Evolutionary conservation across 2,888 invertebrate genomes (phyloP).

Genomic region (Chrysolina haemoptera): DNA sequence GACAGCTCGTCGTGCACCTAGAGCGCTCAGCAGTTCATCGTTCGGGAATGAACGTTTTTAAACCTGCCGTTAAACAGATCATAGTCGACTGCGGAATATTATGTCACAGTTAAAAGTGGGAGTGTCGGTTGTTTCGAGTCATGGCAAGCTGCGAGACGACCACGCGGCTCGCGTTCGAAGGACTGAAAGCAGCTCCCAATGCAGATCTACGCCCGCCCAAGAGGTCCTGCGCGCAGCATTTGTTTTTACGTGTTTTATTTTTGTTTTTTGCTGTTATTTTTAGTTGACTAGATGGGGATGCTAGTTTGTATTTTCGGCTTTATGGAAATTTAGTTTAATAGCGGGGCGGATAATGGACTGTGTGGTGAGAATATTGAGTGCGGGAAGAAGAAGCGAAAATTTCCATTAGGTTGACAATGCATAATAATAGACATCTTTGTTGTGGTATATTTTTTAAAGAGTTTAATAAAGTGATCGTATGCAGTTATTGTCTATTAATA

Average conservation of each 20-base stretch:
- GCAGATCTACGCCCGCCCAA: constrained; percentile 16
- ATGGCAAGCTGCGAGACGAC: constrained; percentile 1
- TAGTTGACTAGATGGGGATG: neutral
- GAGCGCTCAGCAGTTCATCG: constrained; percentile 3
- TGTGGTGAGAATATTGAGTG: neutral
- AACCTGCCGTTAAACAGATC: neutral
- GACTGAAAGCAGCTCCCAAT: constrained; percentile 27
- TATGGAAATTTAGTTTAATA: neutral
- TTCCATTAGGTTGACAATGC: neutral
- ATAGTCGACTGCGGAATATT: constrained; percentile 25
- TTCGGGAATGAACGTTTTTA: neutral
- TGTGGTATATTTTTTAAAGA: too few species aligned
- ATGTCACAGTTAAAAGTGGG: constrained; percentile 50
- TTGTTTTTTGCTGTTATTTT: constrained; percentile 8
- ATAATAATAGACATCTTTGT: neutral
- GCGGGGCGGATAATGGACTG: neutral
- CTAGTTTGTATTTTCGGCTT: neutral
- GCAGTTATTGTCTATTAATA: too few species aligned
- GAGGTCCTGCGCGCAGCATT: constrained; percentile 25
- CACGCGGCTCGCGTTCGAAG: constrained; percentile 16
- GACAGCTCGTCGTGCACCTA: constrained; percentile 35
- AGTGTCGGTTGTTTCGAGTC: constrained; percentile 51
- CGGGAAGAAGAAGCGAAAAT: neutral
- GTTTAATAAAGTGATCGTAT: too few species aligned
- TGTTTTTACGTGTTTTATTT: constrained; percentile 20